A percentile compares a stretch with the other conserved stretches of the same genome.
These are phyloP conservation scores for Myotis brandtii DNA, from an alignment of 2,113 vertebrate species.

Conservation along the genomic window DNA sequence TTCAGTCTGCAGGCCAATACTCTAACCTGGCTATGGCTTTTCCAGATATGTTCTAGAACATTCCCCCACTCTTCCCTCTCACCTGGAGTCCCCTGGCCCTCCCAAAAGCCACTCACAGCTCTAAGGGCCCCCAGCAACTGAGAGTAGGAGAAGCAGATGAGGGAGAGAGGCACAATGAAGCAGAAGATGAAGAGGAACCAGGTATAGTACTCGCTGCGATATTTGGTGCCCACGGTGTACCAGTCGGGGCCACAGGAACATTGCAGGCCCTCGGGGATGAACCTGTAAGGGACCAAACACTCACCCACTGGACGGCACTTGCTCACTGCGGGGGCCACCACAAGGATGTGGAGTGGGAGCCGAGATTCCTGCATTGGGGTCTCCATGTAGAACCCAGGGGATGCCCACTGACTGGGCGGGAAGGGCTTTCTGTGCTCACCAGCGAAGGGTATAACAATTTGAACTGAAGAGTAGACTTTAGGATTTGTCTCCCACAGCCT, in stretches of 20 bases:
- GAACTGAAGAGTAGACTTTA: background rate
- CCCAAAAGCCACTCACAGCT: constrained; percentile 82
- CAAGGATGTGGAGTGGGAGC: background rate
- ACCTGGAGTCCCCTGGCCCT: background rate
- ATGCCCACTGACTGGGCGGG: background rate
- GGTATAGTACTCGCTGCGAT: constrained; percentile 86
- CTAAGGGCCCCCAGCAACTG: constrained; percentile 87
- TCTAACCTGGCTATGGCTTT: background rate
- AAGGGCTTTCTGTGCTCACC: background rate
- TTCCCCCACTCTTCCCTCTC: background rate
- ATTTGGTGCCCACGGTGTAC: constrained; percentile 90
- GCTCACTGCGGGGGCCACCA: accelerated
- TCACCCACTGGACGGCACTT: background rate
- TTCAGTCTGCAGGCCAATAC: no score
- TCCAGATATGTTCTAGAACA: background rate
- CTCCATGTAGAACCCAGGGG: background rate
- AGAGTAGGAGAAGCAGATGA: constrained; percentile 91
- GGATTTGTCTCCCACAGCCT: background rate
- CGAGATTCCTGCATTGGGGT: background rate
- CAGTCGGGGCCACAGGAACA: constrained; percentile 92
- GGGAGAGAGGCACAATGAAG: constrained; percentile 86
- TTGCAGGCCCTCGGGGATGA: constrained; percentile 89
- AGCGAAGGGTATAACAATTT: background rate
- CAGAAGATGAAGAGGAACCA: constrained; percentile 91
- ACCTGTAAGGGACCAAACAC: constrained; percentile 73